Base-by-base conservation (phyloP, 37 sponge, comb jelly and placozoan species). In the Mnemiopsis leidyi region DNA sequence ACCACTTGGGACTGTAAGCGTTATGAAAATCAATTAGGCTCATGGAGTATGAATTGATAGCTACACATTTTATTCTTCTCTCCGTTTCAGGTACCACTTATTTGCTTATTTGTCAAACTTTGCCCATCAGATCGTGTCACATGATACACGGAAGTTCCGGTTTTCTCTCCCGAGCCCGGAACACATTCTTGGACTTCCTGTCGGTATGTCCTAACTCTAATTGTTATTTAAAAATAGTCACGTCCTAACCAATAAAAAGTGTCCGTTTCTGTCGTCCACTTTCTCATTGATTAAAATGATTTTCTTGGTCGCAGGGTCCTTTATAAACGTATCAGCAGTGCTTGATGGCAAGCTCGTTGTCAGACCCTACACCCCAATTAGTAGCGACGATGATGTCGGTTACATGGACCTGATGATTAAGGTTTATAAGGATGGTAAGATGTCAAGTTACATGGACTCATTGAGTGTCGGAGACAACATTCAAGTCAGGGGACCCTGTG, bases 331-430 rank as follows among this genome's bases (percentile, higher is more conserved):
- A 82, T 94, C 93, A 92, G 97, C 96, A 21, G 40, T 13, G 23
- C 94, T 98, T 25, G 90, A 95, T 21, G 96, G 94, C 0, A 93
- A 95, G 83, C 92, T 93, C 16, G 97, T 98, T 38, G 94, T 92
- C n/a, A 93, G 97, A 23, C 99, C 99, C 0, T 98, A 98, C 96
- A 98, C 99, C 7, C 99, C 99, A 20, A 95, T 97, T 38, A 95
- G 96, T 37, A 95, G 95, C 38, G 95, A 97, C 37, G 99, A 98
- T 48, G 96, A 98, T 32, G 67, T 79, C 1, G 99, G 99, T 18
- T 97, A 93, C 95, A 97, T 98, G 93, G 96, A 98, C 25, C 95
- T 98, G 25, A 95, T 98, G 67, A 98, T 98, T 30, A 98, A 98
- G 94, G 96, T 96, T 32, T 39, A 68, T 25, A 37, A 21, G 0